Conservation (phyloP, 2,797 vertebrate species). For the Distichodus sexfasciatus region DNA sequence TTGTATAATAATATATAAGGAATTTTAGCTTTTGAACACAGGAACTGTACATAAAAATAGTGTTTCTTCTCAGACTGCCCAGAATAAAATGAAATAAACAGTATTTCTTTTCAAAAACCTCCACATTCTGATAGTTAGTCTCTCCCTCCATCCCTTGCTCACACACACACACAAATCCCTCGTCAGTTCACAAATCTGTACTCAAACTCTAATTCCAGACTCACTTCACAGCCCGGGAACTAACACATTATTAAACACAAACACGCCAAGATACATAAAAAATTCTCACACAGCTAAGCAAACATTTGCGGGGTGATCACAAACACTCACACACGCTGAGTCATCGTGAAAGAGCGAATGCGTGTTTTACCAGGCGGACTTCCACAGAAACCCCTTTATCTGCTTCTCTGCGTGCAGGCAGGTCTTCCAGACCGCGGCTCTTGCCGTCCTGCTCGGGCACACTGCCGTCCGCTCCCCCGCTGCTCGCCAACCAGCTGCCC, state of each 20-base stretch:
- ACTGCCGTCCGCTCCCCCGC: constrained; percentile 53
- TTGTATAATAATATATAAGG: too few species aligned
- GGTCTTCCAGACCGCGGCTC: constrained; percentile 76
- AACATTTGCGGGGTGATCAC: background rate
- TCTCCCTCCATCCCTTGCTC: too few species aligned
- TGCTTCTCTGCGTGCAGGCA: constrained; percentile 76
- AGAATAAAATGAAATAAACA: too few species aligned
- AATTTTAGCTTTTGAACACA: too few species aligned
- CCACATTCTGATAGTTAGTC: too few species aligned
- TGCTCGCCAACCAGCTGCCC: constrained; percentile 69
- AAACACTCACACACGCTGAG: constrained; percentile 2
- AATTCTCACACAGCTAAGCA: background rate
- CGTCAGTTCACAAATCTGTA: background rate
- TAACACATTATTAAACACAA: background rate
- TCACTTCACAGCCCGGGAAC: background rate
- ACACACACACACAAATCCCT: background rate
- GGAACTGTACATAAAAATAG: too few species aligned
- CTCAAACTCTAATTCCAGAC: constrained; percentile 19
- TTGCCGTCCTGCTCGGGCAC: constrained; percentile 74
- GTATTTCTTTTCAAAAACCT: too few species aligned
- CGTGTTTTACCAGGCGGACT: constrained; percentile 79
- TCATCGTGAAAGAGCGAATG: background rate
- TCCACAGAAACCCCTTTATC: constrained; percentile 90
- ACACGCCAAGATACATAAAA: background rate
- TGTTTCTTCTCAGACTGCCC: too few species aligned